Evolutionary conservation across 2,888 invertebrate species (phyloP), one percentile per base, ranked within the genome.

Genomic region (Deroplatys truncata): DNA sequence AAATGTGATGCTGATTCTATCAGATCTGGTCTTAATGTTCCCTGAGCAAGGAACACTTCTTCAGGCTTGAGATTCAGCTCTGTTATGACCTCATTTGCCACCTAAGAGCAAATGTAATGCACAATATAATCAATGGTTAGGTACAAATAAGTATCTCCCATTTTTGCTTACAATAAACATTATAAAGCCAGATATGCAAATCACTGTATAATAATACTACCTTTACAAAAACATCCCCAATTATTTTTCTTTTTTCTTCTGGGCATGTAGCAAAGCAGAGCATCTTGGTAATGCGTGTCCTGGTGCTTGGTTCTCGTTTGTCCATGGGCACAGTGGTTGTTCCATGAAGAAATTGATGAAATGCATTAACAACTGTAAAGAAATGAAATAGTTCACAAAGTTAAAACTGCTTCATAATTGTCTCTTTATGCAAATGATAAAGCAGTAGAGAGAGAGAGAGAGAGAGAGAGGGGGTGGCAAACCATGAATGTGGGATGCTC

Each of bases 221-320:
- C 92, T 97, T 96, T 91, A 99, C 98, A 94, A 99, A 99, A 89
- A 99, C 98, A 94, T 99, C 99, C 28, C 99, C 99, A 93, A 99
- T 99, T 92, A 99, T 99, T 94, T 98, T 98, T 91, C 99, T 96
- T 93, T 99, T 99, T 93, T 99, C 98, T 94, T 99, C 99, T 0
- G 99, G 99, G 93, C 97, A 96, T n/a, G 96, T 94, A 28, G 97
- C 96, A 94, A 97, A 96, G 93, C 98, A 98, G 88, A 98, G 94
- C 95, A 97, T 96, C 92, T 97, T 97, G 84, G 98, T 98, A 93
- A 96, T 94, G 91, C 95, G 94, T 91, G 95, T 95, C 88, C 92
- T 91, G 20, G 94, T 94, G 91, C 94, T 94, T 7, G 94, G 93
- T 90, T 95, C 95, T 90, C 93, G 93, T 89, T 92, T 93, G 91